Percentiles rank a stretch among this genome's conserved stretches.
Evolutionary conservation across 1,140 invertebrate species (phyloP).

Genomic region (Drosophila ironensis): DNA sequence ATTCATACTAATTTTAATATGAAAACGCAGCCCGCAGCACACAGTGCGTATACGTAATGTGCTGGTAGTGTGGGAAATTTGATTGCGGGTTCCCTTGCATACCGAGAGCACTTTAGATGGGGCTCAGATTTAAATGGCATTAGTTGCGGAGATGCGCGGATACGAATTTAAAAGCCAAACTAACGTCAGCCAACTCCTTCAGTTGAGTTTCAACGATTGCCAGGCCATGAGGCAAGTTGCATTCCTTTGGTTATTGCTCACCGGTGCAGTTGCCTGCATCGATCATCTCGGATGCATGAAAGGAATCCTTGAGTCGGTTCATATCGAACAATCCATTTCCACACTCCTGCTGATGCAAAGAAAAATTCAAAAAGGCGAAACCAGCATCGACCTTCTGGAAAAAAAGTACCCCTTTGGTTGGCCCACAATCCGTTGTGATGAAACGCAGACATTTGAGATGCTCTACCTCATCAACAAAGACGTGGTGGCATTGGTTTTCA

Average conservation of each 20-base stretch:
- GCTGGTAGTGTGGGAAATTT: not conserved
- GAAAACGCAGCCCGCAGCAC: slow-evolving; percentile 18
- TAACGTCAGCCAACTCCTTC: not conserved
- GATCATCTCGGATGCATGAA: slow-evolving; percentile 1
- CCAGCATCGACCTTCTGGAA: slow-evolving; percentile 5
- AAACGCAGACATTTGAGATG: slow-evolving; percentile 2
- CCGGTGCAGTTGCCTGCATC: not conserved
- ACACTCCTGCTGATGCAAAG: slow-evolving; percentile 38
- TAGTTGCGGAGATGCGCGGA: slow-evolving; percentile 7
- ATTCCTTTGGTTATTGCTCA: not conserved
- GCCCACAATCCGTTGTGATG: slow-evolving; percentile 36
- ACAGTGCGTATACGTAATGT: slow-evolving; percentile 55
- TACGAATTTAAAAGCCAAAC: slow-evolving; percentile 8
- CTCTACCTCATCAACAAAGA: not conserved
- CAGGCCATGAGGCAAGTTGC: slow-evolving; percentile 6
- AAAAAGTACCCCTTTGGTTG: slow-evolving; percentile 6
- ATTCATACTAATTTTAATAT: slow-evolving; percentile 62
- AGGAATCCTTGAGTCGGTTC: slow-evolving; percentile 14
- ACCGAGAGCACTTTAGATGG: slow-evolving; percentile 27
- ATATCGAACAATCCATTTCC: slow-evolving; percentile 18
- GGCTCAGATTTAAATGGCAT: slow-evolving; percentile 17
- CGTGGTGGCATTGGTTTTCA: slow-evolving; percentile 26
- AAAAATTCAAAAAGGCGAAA: not conserved
- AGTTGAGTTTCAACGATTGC: not conserved
- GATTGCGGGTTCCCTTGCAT: slow-evolving; percentile 5